A percentile compares a stretch with the other conserved stretches of the same genome.
phyloP scores from a whole-genome alignment of 2,888 invertebrate genomes.

The Zhuqinia jingwanae region DNA sequence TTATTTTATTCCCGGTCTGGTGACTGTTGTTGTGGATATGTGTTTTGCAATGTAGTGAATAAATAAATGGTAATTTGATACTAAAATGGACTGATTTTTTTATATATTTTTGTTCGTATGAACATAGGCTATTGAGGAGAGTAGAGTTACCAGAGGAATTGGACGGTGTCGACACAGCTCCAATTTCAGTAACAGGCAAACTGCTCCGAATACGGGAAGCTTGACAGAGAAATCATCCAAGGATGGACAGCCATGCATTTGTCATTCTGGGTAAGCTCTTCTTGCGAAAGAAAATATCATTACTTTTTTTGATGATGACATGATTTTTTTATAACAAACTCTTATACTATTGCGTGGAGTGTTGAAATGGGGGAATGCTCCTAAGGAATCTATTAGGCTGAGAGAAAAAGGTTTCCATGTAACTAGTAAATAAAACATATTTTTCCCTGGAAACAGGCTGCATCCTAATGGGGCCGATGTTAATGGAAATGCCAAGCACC shows the following conservation, averaged over 20 bases:
- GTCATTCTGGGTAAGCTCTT: slow-evolving; percentile 81
- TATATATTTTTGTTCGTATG: not conserved
- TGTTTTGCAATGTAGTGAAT: not conserved
- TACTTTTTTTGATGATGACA: no score
- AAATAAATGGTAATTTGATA: slow-evolving; percentile 29
- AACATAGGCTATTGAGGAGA: slow-evolving; percentile 91
- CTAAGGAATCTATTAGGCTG: no score
- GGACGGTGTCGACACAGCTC: slow-evolving; percentile 92
- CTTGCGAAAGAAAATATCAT: no score
- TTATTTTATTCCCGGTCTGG: not conserved
- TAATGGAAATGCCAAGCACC: slow-evolving; percentile 79
- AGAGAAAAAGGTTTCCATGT: no score
- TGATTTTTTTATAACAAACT: no score
- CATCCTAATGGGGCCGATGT: slow-evolving; percentile 78
- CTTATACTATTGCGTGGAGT: no score
- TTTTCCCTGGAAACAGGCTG: slow-evolving; percentile 67
- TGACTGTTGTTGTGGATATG: not conserved
- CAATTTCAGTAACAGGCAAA: slow-evolving; percentile 93
- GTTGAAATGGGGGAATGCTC: no score
- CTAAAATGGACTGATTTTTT: not conserved
- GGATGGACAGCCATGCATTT: slow-evolving; percentile 83
- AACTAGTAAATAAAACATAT: not conserved
- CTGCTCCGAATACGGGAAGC: slow-evolving; percentile 93
- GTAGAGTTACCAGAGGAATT: slow-evolving; percentile 92
- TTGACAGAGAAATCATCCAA: slow-evolving; percentile 88